phyloP scores from a whole-genome alignment of 2,888 invertebrate species.

The Hypselothyrea guttata region DNA sequence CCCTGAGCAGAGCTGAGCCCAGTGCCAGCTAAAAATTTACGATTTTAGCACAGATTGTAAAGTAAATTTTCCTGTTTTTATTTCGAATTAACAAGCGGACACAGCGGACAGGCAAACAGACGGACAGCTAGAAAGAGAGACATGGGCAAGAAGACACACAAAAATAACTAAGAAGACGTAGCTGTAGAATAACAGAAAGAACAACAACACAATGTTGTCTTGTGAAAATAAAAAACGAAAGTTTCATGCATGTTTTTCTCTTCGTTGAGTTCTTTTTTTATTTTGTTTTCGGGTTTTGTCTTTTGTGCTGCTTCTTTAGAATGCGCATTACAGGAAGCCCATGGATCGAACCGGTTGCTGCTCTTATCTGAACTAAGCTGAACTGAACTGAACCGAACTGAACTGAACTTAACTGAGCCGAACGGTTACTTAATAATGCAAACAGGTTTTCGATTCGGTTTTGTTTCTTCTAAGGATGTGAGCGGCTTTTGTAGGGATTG shows the following conservation, averaged over 20 bases:
- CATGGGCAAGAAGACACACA: slow-evolving; percentile 16
- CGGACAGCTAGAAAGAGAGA: slow-evolving; percentile 19
- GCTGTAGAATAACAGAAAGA: background rate
- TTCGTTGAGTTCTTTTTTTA: slow-evolving; percentile 2
- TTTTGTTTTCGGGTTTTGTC: slow-evolving; percentile 3
- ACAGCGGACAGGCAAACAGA: slow-evolving; percentile 40
- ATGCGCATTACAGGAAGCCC: slow-evolving; percentile 65
- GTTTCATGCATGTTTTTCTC: slow-evolving; percentile 48
- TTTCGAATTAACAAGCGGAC: slow-evolving; percentile 77
- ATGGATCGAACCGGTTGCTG: slow-evolving; percentile 57
- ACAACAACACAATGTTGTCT: slow-evolving; percentile 17
- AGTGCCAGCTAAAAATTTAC: slow-evolving; percentile 69
- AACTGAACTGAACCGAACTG: slow-evolving; percentile 23
- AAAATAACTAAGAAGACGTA: slow-evolving; percentile 1
- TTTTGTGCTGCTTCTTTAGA: slow-evolving; percentile 50
- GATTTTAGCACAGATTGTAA: slow-evolving; percentile 79
- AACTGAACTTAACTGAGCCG: slow-evolving; percentile 15
- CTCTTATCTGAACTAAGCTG: slow-evolving; percentile 10
- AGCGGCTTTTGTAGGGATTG: slow-evolving; percentile 12
- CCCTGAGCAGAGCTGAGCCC: slow-evolving; percentile 35
- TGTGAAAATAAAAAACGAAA: slow-evolving; percentile 69
- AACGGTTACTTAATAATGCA: slow-evolving; percentile 74
- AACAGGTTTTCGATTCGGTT: slow-evolving; percentile 54
- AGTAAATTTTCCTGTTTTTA: slow-evolving; percentile 79
- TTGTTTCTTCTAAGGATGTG: slow-evolving; percentile 41